Percentiles rank a stretch among this genome's conserved stretches.
These are phyloP conservation scores for Sander lucioperca DNA, from an alignment of 2,113 vertebrate genomes.

Conservation along the genomic window DNA sequence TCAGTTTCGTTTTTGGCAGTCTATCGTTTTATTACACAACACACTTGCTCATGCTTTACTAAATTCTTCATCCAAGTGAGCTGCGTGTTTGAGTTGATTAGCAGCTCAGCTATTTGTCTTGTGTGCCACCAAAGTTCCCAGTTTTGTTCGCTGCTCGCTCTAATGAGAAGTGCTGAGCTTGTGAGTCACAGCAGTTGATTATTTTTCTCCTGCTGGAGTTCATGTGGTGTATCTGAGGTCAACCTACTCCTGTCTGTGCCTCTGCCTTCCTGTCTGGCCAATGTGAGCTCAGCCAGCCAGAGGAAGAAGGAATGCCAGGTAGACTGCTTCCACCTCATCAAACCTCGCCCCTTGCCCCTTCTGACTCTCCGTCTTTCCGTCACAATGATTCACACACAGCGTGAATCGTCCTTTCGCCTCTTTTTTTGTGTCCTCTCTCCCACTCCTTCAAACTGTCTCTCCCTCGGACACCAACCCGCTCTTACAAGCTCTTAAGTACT, in stretches of 20 bases:
- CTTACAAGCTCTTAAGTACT: background rate
- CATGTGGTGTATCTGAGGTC: slow-evolving; percentile 55
- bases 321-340: slow-evolving; percentile 75
- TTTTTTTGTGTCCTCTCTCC: slow-evolving; percentile 21
- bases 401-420: slow-evolving; percentile 36
- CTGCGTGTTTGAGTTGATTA: slow-evolving; percentile 18
- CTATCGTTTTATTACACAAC: slow-evolving; percentile 22
- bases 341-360: slow-evolving; percentile 60
- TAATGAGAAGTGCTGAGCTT: slow-evolving; percentile 59
- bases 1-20: background rate
- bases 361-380: slow-evolving; percentile 61
- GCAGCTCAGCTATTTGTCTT: slow-evolving; percentile 33
- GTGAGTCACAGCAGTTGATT: slow-evolving; percentile 65
- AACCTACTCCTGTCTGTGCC: slow-evolving; percentile 40
- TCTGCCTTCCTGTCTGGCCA: slow-evolving; percentile 61
- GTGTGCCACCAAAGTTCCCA: background rate
- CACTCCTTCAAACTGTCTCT: background rate
- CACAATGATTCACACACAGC: slow-evolving; percentile 52
- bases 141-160: slow-evolving; percentile 7
- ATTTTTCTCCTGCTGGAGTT: slow-evolving; percentile 68
- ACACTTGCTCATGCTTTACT: background rate
- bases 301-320: slow-evolving; percentile 64
- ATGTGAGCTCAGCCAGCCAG: slow-evolving; percentile 51
- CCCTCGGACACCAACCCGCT: background rate
- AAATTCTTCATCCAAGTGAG: background rate